Percentiles rank a stretch among this genome's conserved stretches.
phyloP scores from a whole-genome alignment of 1,140 invertebrate genomes.

The Panagrolaimus sp. region DNA sequence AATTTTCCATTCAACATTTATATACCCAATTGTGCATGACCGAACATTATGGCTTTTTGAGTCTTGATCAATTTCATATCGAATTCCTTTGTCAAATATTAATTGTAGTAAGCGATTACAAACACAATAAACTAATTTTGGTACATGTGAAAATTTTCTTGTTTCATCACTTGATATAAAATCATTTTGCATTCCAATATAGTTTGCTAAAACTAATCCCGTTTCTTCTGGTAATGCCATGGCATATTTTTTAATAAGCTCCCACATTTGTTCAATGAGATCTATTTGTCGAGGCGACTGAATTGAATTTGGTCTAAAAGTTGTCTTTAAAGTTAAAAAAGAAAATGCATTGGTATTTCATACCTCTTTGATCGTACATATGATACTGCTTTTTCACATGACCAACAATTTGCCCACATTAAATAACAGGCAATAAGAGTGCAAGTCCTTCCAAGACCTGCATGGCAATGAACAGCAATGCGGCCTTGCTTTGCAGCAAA shows the following conservation, averaged over 20 bases:
- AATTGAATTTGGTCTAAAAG: slow-evolving; percentile 42
- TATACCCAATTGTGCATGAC: slow-evolving; percentile 37
- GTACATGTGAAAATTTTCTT: slow-evolving; percentile 34
- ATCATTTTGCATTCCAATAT: slow-evolving; percentile 34
- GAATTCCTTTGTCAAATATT: slow-evolving; percentile 29
- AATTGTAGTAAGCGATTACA: slow-evolving; percentile 29
- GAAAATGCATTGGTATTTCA: neutral
- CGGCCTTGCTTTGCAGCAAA: slow-evolving; percentile 34
- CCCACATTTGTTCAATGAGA: slow-evolving; percentile 36
- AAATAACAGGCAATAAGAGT: slow-evolving; percentile 44
- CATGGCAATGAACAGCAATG: slow-evolving; percentile 42
- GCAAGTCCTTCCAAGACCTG: slow-evolving; percentile 39
- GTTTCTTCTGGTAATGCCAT: slow-evolving; percentile 24
- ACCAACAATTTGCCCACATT: slow-evolving; percentile 35
- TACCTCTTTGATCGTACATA: slow-evolving; percentile 28
- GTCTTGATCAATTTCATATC: slow-evolving; percentile 26
- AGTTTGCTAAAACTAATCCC: slow-evolving; percentile 14
- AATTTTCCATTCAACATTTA: slow-evolving; percentile 40
- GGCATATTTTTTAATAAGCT: slow-evolving; percentile 25
- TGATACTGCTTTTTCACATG: slow-evolving; percentile 29
- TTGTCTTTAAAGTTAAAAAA: neutral
- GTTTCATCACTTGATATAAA: slow-evolving; percentile 46
- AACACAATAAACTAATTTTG: slow-evolving; percentile 34
- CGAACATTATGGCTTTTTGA: slow-evolving; percentile 30
- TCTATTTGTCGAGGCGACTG: slow-evolving; percentile 41